A percentile compares a stretch with the other conserved stretches of the same genome.
Evolutionary conservation across 2,113 vertebrate genomes (phyloP).

Genomic region (Cavia aperea): DNA sequence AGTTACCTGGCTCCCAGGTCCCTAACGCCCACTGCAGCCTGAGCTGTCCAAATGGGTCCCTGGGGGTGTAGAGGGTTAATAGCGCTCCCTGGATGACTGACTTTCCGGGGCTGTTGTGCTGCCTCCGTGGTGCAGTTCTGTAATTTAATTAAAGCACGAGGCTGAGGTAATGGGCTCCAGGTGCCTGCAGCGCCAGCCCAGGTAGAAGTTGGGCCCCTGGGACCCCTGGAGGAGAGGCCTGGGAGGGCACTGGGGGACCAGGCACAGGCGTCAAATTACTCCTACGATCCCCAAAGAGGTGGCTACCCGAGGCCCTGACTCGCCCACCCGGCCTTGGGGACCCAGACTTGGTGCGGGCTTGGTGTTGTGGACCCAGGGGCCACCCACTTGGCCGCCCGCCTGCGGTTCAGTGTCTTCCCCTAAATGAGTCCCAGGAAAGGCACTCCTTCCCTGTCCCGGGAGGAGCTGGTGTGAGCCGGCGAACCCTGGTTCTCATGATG

Average conservation of each 20-base stretch:
- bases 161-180: constrained; percentile 52
- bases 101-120: constrained; percentile 22
- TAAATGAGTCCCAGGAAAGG: not conserved
- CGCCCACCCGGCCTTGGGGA: not conserved
- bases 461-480: not conserved
- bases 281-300: not conserved
- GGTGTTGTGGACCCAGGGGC: not conserved
- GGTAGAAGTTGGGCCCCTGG: not conserved
- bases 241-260: not conserved
- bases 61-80: constrained; percentile 39
- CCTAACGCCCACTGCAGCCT: not conserved
- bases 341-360: not conserved
- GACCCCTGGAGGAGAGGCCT: not conserved
- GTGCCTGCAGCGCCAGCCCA: not conserved
- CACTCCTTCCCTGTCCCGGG: accelerated
- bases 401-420: not conserved
- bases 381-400: not conserved
- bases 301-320: not conserved
- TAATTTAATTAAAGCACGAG: constrained; percentile 57
- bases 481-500: not conserved
- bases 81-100: constrained; percentile 36
- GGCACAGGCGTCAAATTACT: constrained; percentile 29
- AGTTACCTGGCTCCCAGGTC: constrained; percentile 1
- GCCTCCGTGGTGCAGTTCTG: not conserved
- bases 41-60: constrained; percentile 43